phyloP scores from a whole-genome alignment of 2,113 vertebrate species.

The Athene noctua region DNA sequence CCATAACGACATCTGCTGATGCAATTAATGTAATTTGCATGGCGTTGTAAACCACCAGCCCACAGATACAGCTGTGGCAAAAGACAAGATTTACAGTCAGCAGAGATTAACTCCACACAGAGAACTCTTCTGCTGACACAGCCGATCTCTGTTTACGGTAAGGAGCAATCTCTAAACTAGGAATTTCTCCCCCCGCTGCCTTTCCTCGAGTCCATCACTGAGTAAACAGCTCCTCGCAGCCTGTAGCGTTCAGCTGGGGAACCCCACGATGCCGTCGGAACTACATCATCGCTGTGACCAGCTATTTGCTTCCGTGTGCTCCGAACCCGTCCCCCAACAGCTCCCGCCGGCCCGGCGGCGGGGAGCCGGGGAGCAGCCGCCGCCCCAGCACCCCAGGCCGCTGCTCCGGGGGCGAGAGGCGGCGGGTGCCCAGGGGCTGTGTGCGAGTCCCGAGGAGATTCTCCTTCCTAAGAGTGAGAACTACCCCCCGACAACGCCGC shows the following conservation, averaged over 20 bases:
- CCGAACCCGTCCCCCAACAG: not conserved
- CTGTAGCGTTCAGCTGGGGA: fast-evolving
- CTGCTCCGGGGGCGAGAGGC: fast-evolving
- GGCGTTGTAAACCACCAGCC: not conserved
- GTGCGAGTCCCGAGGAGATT: not conserved
- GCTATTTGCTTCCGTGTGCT: fast-evolving
- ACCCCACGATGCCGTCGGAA: fast-evolving
- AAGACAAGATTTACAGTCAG: not conserved
- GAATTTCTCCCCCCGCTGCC: not conserved
- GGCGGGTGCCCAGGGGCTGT: too few relatives aligned
- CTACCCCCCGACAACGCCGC: not conserved
- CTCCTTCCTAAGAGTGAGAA: not conserved
- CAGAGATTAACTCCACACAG: not conserved
- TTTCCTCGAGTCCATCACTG: not conserved
- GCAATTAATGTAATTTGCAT: not conserved
- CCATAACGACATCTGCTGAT: fast-evolving
- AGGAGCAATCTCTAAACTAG: fast-evolving
- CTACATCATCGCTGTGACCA: fast-evolving
- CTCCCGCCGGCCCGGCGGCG: not conserved
- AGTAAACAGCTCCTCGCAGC: fast-evolving
- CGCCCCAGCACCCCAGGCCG: not conserved
- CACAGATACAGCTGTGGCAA: fast-evolving
- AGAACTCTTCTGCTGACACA: not conserved
- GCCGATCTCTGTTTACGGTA: fast-evolving
- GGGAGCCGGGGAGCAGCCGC: not conserved